phyloP scores from a whole-genome alignment of 1,140 invertebrate genomes.

The Anagrus nilaparvatae region DNA sequence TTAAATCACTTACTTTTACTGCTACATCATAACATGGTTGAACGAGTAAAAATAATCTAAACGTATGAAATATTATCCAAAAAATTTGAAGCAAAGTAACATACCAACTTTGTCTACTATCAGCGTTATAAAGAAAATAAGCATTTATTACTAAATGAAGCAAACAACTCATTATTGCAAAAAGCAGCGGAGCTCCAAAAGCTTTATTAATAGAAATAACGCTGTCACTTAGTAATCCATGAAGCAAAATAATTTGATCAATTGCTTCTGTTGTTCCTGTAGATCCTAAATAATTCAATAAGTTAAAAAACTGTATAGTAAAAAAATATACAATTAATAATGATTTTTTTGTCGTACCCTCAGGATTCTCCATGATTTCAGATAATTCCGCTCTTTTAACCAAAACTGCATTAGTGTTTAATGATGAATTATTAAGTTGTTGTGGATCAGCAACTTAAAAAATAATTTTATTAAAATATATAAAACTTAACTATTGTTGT shows the following conservation, averaged over 20 bases:
- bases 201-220: conserved; percentile 33
- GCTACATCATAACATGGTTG: conserved; percentile 54
- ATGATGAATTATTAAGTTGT: too few species aligned
- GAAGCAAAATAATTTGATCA: conserved; percentile 27
- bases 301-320: too few species aligned
- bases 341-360: too few species aligned
- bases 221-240: conserved; percentile 31
- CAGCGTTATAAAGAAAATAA: conserved; percentile 55
- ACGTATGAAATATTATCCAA: conserved; percentile 54
- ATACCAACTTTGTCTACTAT: conserved; percentile 31
- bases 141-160: conserved; percentile 61
- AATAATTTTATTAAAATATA: too few species aligned
- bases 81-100: conserved; percentile 45
- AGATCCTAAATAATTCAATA: too few species aligned
- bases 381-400: too few species aligned
- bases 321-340: too few species aligned
- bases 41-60: conserved; percentile 52
- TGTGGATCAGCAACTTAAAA: too few species aligned
- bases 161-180: conserved; percentile 53
- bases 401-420: too few species aligned
- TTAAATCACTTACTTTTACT: conserved; percentile 43
- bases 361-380: too few species aligned
- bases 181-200: conserved; percentile 49
- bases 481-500: too few species aligned
- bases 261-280: neutral